Evolutionary conservation across 2,797 vertebrate species (phyloP).

Genomic region (Spinus pinus): DNA sequence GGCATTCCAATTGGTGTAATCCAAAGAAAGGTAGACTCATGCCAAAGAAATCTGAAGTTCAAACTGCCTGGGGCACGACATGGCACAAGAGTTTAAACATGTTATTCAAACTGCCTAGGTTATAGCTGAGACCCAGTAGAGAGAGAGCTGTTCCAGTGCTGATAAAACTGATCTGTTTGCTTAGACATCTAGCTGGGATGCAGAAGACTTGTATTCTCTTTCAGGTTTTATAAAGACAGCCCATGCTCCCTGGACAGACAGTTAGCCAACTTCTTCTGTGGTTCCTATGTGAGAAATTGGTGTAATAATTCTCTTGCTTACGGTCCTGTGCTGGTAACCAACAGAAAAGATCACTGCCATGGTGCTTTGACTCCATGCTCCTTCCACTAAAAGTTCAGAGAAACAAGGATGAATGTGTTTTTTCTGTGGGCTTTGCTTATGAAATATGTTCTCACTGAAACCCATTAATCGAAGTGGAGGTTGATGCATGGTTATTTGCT

Average conservation of each 20-base stretch:
- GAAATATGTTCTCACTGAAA: background rate
- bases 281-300: background rate
- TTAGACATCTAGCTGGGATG: background rate
- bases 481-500: slow-evolving; percentile 6
- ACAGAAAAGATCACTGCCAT: background rate
- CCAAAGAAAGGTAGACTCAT: background rate
- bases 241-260: background rate
- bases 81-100: background rate
- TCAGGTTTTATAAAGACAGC: background rate
- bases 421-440: background rate
- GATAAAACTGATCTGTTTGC: background rate
- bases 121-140: background rate
- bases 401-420: background rate
- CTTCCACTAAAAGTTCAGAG: background rate
- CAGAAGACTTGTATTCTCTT: background rate
- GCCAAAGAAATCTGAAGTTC: background rate
- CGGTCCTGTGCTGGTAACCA: background rate
- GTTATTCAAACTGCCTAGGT: background rate
- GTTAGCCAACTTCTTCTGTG: background rate
- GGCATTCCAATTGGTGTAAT: background rate
- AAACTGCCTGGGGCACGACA: background rate
- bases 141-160: background rate
- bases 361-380: background rate
- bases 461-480: background rate
- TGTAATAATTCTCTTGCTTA: background rate